Percentiles rank a stretch among this genome's conserved stretches.
phyloP scores from a whole-genome alignment of 2,888 invertebrate species.

The Conops quadrifasciatus region DNA sequence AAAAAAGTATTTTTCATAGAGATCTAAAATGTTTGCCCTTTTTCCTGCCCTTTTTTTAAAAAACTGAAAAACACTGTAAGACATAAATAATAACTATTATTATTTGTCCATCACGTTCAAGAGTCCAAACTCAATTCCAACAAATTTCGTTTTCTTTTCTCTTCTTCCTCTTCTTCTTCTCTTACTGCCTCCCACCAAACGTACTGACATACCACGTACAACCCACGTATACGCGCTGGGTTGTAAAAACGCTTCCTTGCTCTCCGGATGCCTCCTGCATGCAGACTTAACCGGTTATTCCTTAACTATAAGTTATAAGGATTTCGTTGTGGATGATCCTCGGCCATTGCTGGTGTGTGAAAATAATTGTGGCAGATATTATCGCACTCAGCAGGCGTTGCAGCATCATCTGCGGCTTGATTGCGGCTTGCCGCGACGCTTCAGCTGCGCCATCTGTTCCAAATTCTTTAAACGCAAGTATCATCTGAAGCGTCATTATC shows the following conservation, averaged over 20 bases:
- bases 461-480: slow-evolving; percentile 59
- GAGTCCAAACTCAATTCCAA: no score
- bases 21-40: no score
- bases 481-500: slow-evolving; percentile 59
- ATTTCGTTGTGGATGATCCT: slow-evolving; percentile 2
- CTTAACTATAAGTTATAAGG: background rate
- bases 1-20: no score
- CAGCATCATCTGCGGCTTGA: slow-evolving; percentile 56
- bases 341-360: slow-evolving; percentile 50
- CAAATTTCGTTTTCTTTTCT: background rate
- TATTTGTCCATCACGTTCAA: no score
- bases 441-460: slow-evolving; percentile 55
- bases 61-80: background rate
- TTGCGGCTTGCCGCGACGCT: slow-evolving; percentile 56
- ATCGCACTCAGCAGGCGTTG: slow-evolving; percentile 54
- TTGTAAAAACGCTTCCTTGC: no score
- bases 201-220: background rate
- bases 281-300: background rate
- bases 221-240: background rate
- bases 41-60: no score
- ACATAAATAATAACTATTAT: no score
- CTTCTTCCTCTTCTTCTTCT: slow-evolving; percentile 23
- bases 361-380: slow-evolving; percentile 66
- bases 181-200: background rate
- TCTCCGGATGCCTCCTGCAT: no score